Percentiles rank a stretch among this genome's conserved stretches.
Evolutionary conservation across 2,888 invertebrate species (phyloP).

Genomic region (Drosophila neutralis): DNA sequence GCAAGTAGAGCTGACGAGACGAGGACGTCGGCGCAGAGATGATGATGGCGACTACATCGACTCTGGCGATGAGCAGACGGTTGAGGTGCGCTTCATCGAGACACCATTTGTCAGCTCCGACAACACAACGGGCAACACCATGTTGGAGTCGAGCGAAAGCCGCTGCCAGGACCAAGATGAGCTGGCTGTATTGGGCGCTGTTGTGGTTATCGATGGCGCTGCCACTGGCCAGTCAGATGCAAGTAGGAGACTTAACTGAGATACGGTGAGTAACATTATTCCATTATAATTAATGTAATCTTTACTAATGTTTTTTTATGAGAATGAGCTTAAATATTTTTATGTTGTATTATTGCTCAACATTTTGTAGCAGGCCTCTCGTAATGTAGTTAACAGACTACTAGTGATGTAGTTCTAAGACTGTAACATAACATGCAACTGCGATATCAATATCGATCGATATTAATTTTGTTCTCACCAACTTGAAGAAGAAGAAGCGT

Average conservation of each 20-base stretch:
- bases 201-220: conserved; percentile 31
- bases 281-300: not conserved
- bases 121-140: conserved; percentile 81
- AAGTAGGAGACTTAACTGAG: conserved; percentile 74
- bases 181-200: conserved; percentile 42
- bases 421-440: too few species aligned
- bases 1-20: conserved; percentile 74
- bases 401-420: too few species aligned
- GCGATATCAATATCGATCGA: too few species aligned
- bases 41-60: conserved; percentile 77
- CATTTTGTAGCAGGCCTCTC: not conserved
- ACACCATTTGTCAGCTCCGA: conserved; percentile 84
- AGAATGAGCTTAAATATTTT: not conserved
- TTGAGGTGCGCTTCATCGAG: conserved; percentile 83
- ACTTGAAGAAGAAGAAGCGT: too few species aligned
- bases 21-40: conserved; percentile 56
- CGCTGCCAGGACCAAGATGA: conserved; percentile 56
- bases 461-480: too few species aligned
- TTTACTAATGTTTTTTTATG: not conserved
- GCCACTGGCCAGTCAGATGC: conserved; percentile 9
- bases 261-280: conserved; percentile 71
- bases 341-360: not conserved
- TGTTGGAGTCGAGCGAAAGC: conserved; percentile 71
- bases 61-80: conserved; percentile 82
- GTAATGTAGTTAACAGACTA: too few species aligned